Conservation (phyloP, 2,888 invertebrate species). For the Orthosia cruda region DNA sequence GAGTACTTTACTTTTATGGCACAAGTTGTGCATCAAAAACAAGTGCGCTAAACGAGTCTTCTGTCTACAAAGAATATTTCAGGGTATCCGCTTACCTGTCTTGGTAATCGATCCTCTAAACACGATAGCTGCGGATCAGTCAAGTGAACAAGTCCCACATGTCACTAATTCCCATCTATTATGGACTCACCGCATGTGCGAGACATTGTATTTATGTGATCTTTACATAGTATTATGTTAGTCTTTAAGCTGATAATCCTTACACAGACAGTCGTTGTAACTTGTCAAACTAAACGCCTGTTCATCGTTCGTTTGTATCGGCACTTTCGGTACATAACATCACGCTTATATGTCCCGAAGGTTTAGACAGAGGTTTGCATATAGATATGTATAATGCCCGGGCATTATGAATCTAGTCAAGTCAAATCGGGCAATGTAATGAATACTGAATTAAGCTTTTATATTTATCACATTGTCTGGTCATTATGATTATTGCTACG, state of each 20-base stretch:
- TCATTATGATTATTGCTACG: too few species aligned
- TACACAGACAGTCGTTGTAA: slow-evolving; percentile 39
- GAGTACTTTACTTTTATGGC: too few species aligned
- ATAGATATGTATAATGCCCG: too few species aligned
- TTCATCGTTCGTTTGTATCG: not conserved
- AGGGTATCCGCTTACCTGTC: not conserved
- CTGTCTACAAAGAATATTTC: not conserved
- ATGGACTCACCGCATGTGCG: slow-evolving; percentile 25
- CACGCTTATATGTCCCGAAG: too few species aligned
- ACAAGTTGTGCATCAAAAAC: too few species aligned
- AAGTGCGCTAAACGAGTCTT: not conserved
- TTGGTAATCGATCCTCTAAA: not conserved
- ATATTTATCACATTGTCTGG: too few species aligned
- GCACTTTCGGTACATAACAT: too few species aligned
- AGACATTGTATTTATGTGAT: slow-evolving; percentile 31
- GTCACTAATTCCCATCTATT: slow-evolving; percentile 32
- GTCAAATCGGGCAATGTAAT: too few species aligned
- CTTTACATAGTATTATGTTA: slow-evolving; percentile 12
- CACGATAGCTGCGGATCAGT: slow-evolving; percentile 3
- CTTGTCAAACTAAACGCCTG: slow-evolving; percentile 33
- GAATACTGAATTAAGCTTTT: too few species aligned
- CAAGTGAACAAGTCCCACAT: slow-evolving; percentile 16
- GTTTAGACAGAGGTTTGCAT: too few species aligned
- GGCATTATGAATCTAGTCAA: too few species aligned
- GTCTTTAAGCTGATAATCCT: slow-evolving; percentile 58